Evolutionary conservation across 2,113 vertebrate genomes (phyloP).

Genomic region (Dicaeum eximium): DNA sequence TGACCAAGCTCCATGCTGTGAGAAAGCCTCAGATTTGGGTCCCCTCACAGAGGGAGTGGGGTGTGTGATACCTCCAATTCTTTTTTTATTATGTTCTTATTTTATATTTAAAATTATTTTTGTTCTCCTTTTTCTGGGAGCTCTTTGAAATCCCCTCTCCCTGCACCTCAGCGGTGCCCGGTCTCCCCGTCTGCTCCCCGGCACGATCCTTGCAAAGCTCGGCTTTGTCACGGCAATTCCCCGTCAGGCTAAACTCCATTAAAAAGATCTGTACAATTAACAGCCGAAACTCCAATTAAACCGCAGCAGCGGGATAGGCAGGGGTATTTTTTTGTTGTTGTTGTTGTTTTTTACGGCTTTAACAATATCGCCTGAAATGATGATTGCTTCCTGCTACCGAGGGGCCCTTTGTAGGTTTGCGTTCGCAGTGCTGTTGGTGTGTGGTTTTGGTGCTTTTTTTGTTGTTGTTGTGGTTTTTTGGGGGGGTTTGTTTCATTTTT

Average conservation of each 20-base stretch:
- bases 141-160: not conserved
- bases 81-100: not conserved
- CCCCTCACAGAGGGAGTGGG: not conserved
- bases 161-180: not conserved
- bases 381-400: not conserved
- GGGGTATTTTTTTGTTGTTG: not conserved
- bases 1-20: not conserved
- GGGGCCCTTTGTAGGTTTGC: not conserved
- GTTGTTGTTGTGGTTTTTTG: not conserved
- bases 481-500: not conserved
- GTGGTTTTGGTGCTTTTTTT: not conserved
- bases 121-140: not conserved
- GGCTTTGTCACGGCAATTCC: not conserved
- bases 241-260: not conserved
- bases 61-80: not conserved
- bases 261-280: not conserved
- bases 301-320: not conserved
- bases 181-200: rapidly evolving
- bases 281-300: not conserved
- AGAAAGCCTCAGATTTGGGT: not conserved
- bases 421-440: not conserved
- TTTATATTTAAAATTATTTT: not conserved
- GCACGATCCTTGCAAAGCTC: not conserved
- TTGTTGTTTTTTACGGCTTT: not conserved
- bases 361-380: not conserved